Conservation (phyloP, 2,797 vertebrate species). For the Pagetopsis macropterus region DNA sequence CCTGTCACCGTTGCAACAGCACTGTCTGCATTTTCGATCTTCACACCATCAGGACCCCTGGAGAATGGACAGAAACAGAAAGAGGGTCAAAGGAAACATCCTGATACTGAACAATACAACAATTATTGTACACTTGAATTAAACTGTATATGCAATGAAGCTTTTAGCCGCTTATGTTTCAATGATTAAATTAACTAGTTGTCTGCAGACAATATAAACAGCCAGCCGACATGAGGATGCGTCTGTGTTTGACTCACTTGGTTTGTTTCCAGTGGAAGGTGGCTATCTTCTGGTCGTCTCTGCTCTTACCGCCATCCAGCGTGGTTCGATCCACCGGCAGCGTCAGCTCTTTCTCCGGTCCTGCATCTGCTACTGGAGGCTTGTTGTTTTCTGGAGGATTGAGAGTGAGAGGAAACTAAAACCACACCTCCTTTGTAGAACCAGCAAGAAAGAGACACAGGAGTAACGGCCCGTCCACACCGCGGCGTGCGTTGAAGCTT, state of each 20-base stretch:
- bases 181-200: not conserved
- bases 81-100: not conserved
- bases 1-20: slow-evolving; percentile 91
- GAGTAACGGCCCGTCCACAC: too few species aligned
- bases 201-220: not conserved
- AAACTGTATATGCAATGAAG: not conserved
- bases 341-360: slow-evolving; percentile 97
- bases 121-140: not conserved
- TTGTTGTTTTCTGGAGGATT: slow-evolving; percentile 93
- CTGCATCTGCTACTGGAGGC: slow-evolving; percentile 92
- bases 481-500: too few species aligned
- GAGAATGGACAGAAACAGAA: slow-evolving; percentile 15
- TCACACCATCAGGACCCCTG: slow-evolving; percentile 93
- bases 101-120: not conserved
- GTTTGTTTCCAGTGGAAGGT: slow-evolving; percentile 93
- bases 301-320: slow-evolving; percentile 95
- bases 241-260: slow-evolving; percentile 76
- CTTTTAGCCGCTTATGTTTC: not conserved
- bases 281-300: slow-evolving; percentile 93
- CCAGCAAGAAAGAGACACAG: not conserved
- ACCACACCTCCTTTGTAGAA: not conserved
- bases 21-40: slow-evolving; percentile 90
- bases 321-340: slow-evolving; percentile 94
- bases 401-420: not conserved
- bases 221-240: not conserved